A percentile compares a stretch with the other conserved stretches of the same genome.
Evolutionary conservation across 2,888 invertebrate species (phyloP).

Genomic region (Catocala sponsa): DNA sequence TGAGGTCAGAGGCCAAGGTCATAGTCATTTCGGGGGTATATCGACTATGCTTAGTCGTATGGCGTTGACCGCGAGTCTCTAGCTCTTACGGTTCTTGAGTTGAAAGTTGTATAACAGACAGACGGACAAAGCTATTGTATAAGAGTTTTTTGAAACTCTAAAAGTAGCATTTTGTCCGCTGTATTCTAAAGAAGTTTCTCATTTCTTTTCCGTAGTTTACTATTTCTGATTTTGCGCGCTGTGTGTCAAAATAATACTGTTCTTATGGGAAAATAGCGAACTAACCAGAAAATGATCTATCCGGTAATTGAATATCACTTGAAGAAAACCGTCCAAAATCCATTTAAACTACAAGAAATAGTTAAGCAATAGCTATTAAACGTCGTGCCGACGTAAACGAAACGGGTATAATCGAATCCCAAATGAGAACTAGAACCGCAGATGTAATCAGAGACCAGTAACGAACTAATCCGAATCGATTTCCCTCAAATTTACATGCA

Average conservation of each 20-base stretch:
- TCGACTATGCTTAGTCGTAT: too few species aligned
- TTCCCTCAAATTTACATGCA: conserved; percentile 43
- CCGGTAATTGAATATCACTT: background rate
- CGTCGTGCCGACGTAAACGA: conserved; percentile 12
- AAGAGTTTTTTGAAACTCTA: too few species aligned
- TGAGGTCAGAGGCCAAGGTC: too few species aligned
- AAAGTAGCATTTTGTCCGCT: too few species aligned
- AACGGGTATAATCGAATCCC: conserved; percentile 31
- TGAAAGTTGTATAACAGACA: too few species aligned
- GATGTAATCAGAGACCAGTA: conserved; percentile 37
- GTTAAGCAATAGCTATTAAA: conserved; percentile 11
- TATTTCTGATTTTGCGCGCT: too few species aligned
- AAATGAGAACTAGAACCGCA: conserved; percentile 37
- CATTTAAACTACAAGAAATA: conserved; percentile 8
- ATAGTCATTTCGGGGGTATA: too few species aligned
- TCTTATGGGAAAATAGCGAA: background rate
- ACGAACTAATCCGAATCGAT: conserved; percentile 39
- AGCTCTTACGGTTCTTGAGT: too few species aligned
- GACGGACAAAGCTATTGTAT: too few species aligned
- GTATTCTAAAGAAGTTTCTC: too few species aligned
- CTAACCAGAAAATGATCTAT: conserved; percentile 1
- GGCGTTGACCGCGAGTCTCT: too few species aligned
- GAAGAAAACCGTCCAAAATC: conserved; percentile 2
- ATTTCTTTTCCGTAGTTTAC: too few species aligned
- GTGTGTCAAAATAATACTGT: background rate